A percentile compares a stretch with the other conserved stretches of the same genome.
These are phyloP conservation scores for Callaeas wilsoni DNA, from an alignment of 2,113 vertebrate species.

Conservation along the genomic window DNA sequence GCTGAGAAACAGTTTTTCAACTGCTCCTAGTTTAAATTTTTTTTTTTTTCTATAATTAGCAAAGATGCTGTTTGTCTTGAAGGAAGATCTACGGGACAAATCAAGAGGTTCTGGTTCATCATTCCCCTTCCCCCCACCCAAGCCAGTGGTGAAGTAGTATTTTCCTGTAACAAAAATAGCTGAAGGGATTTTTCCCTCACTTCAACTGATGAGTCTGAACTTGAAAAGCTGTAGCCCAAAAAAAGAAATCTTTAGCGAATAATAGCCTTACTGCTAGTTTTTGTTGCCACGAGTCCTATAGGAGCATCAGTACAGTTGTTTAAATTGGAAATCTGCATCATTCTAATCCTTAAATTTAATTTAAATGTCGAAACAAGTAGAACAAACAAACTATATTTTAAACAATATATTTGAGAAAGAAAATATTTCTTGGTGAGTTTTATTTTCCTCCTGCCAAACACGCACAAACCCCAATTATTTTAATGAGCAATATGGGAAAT, in stretches of 20 bases:
- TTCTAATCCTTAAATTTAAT: background rate
- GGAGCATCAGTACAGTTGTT: background rate
- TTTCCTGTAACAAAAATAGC: conserved; percentile 58
- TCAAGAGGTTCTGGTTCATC: conserved; percentile 46
- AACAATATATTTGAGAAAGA: conserved; percentile 10
- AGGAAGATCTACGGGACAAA: background rate
- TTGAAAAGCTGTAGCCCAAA: conserved; percentile 23
- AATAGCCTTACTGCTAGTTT: background rate
- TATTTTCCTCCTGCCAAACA: background rate
- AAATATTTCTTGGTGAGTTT: background rate
- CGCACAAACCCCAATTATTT: background rate
- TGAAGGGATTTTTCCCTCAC: conserved; percentile 41
- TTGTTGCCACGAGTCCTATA: background rate
- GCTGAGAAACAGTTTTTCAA: conserved; percentile 35
- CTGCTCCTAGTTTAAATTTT: background rate
- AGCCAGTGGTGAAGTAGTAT: conserved; percentile 21
- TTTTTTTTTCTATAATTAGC: conserved; percentile 35
- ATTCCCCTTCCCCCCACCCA: fast-evolving
- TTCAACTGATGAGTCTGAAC: conserved; percentile 1
- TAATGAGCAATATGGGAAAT: conserved; percentile 36
- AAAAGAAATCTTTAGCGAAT: background rate
- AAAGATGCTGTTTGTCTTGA: conserved; percentile 28
- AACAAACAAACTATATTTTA: background rate
- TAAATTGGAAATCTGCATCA: background rate
- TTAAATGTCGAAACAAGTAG: background rate